These are phyloP conservation scores for Leptobrachium leishanense DNA, from an alignment of 2,113 vertebrate species.

Conservation along the genomic window DNA sequence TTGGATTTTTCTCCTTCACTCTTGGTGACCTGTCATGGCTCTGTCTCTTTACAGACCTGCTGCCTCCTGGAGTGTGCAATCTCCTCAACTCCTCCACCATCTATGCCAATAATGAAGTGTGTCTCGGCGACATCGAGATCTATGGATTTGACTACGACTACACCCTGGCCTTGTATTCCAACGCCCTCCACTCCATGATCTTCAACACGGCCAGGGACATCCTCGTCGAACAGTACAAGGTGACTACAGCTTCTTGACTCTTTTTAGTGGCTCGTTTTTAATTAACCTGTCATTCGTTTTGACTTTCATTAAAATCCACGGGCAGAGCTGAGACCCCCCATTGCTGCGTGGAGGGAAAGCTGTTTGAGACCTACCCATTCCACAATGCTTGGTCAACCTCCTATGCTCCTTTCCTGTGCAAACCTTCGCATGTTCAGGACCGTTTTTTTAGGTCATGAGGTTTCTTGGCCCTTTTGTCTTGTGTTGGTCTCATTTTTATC, in stretches of 20 bases:
- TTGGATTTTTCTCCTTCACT: too few relatives aligned
- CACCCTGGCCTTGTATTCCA: constrained; percentile 75
- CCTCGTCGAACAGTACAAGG: constrained; percentile 78
- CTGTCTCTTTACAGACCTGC: constrained; percentile 66
- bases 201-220: constrained; percentile 76
- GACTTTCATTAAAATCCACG: too few relatives aligned
- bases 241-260: constrained; percentile 41
- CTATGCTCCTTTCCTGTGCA: too few relatives aligned
- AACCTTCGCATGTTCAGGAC: too few relatives aligned
- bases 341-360: too few relatives aligned
- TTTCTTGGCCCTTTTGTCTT: too few relatives aligned
- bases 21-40: too few relatives aligned
- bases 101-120: constrained; percentile 81
- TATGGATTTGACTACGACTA: constrained; percentile 72
- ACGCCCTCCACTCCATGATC: constrained; percentile 73
- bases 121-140: constrained; percentile 71
- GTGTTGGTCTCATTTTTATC: background rate
- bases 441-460: too few relatives aligned
- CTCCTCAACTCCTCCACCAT: constrained; percentile 73
- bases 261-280: too few relatives aligned
- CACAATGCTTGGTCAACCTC: too few relatives aligned
- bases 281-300: too few relatives aligned
- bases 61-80: constrained; percentile 76
- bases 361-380: too few relatives aligned
- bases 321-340: background rate